Conservation (phyloP, 2,113 vertebrate species). For the Bubo bubo region DNA sequence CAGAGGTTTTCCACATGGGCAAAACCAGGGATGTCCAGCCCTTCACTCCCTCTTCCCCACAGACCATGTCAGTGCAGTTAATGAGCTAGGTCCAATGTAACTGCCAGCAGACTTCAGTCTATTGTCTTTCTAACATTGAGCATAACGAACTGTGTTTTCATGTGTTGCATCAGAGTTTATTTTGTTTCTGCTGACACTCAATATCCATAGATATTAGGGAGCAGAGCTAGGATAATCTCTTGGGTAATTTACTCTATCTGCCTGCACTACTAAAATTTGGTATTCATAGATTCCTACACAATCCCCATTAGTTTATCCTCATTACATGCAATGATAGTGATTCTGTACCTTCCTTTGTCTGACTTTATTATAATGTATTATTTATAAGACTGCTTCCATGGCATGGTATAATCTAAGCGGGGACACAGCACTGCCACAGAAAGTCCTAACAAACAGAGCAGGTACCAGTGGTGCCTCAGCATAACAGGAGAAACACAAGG, state of each 20-base stretch:
- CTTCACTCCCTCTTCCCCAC: neutral
- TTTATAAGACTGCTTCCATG: neutral
- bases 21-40: neutral
- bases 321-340: neutral
- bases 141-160: neutral
- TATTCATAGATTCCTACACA: conserved; percentile 4
- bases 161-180: neutral
- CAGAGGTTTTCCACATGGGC: neutral
- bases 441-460: neutral
- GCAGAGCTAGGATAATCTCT: neutral
- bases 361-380: neutral
- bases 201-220: neutral
- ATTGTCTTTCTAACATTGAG: neutral
- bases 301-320: neutral
- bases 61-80: neutral
- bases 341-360: neutral
- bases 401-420: neutral
- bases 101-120: neutral
- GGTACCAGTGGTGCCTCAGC: rapidly evolving
- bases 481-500: neutral
- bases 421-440: neutral
- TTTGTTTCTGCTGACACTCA: neutral
- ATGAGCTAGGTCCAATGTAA: neutral
- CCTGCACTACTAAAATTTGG: neutral
- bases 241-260: neutral